A percentile compares a stretch with the other conserved stretches of the same genome.
These are phyloP conservation scores for Heliopora coerulea DNA, from an alignment of 92 coral and sea anemone species.

Conservation along the genomic window DNA sequence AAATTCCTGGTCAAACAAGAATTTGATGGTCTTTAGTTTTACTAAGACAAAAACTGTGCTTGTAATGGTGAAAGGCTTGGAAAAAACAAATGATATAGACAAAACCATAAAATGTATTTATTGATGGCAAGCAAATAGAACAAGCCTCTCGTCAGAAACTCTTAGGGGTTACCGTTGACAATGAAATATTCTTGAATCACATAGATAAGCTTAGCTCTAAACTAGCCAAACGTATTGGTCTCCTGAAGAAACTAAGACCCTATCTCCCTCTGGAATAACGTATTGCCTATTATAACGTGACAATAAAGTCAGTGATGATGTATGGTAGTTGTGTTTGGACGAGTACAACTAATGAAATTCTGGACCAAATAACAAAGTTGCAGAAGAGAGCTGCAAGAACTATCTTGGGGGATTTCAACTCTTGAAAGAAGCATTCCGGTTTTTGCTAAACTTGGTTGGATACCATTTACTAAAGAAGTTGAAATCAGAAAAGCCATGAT, in stretches of 20 bases:
- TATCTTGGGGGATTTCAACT: neutral
- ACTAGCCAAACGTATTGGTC: conserved; percentile 2
- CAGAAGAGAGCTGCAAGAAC: neutral
- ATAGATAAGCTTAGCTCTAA: conserved; percentile 1
- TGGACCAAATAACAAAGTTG: neutral
- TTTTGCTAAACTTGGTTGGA: conserved; percentile 1
- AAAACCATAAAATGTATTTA: no score
- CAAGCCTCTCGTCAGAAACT: conserved; percentile 4
- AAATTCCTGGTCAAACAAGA: no score
- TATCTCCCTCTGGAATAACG: neutral
- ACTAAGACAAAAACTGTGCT: no score
- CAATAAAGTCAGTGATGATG: conserved; percentile 9
- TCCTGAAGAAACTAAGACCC: conserved; percentile 9
- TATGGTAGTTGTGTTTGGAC: conserved; percentile 10
- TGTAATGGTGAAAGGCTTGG: no score
- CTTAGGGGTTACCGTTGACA: neutral
- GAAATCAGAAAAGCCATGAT: conserved; percentile 18
- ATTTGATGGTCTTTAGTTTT: neutral
- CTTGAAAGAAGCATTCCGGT: neutral
- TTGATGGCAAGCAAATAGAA: neutral
- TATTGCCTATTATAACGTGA: conserved; percentile 5
- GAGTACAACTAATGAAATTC: neutral
- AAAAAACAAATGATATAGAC: no score
- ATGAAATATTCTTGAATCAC: neutral
- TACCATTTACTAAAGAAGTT: conserved; percentile 7